Conservation (phyloP, 2,888 invertebrate species). For the Drosophila pseudotakahashii region DNA sequence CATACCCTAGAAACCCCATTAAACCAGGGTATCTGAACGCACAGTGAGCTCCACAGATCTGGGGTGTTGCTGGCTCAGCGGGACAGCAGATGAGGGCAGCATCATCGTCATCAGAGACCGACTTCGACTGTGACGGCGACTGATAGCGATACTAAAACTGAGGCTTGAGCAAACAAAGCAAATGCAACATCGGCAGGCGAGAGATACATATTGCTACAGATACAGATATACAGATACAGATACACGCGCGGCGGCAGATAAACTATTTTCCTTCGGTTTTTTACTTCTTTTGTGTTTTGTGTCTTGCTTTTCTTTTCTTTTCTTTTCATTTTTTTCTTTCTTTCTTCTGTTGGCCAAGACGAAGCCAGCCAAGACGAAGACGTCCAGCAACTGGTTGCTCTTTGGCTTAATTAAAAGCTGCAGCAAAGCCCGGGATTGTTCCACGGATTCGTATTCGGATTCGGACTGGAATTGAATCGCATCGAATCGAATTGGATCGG, state of each 20-base stretch:
- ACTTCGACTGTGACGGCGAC: constrained; percentile 50
- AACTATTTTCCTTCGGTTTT: constrained; percentile 65
- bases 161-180: constrained; percentile 52
- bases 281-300: constrained; percentile 13
- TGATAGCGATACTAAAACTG: constrained; percentile 45
- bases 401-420: constrained; percentile 80
- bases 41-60: constrained; percentile 42
- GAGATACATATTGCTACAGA: constrained; percentile 41
- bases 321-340: neutral
- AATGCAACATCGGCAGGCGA: constrained; percentile 41
- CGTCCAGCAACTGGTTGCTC: constrained; percentile 73
- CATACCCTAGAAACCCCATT: constrained; percentile 1
- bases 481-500: constrained; percentile 40
- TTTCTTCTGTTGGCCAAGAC: constrained; percentile 23
- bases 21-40: constrained; percentile 18
- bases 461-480: constrained; percentile 44
- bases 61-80: constrained; percentile 78
- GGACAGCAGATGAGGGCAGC: constrained; percentile 53
- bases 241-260: constrained; percentile 71
- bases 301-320: neutral
- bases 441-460: constrained; percentile 64
- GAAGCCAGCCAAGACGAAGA: constrained; percentile 25
- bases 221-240: constrained; percentile 28
- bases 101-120: constrained; percentile 53
- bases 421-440: constrained; percentile 72